Conservation (phyloP, 2,888 invertebrate species). For the Doris montereyensis region DNA sequence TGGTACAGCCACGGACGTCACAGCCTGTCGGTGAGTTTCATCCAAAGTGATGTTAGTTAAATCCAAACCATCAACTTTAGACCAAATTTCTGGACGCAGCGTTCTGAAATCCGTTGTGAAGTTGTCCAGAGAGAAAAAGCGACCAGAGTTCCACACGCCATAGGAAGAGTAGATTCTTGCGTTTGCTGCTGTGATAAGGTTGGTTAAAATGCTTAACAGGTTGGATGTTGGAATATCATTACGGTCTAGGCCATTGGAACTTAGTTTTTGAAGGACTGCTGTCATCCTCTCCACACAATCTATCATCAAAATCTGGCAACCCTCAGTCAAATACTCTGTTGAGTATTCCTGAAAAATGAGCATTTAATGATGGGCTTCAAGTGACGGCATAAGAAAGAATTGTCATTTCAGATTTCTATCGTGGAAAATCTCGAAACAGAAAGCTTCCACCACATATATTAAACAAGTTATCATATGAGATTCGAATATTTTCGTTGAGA, state of each 20-base stretch:
- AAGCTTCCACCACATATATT: too few relatives aligned
- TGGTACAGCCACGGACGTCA: conserved; percentile 47
- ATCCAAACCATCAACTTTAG: conserved; percentile 12
- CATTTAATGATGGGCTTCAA: too few relatives aligned
- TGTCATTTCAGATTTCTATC: too few relatives aligned
- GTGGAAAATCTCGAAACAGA: too few relatives aligned
- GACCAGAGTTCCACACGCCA: conserved; percentile 21
- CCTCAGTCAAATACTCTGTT: conserved; percentile 50
- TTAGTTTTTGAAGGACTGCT: conserved; percentile 42
- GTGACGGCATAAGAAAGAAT: too few relatives aligned
- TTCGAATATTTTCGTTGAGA: too few relatives aligned
- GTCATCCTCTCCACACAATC: conserved; percentile 47
- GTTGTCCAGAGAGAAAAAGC: conserved; percentile 32
- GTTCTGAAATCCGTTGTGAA: conserved; percentile 42
- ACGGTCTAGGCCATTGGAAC: conserved; percentile 48
- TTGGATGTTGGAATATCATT: conserved; percentile 48
- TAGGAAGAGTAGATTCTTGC: conserved; percentile 38
- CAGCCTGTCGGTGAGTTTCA: conserved; percentile 42
- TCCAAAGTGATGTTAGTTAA: conserved; percentile 30
- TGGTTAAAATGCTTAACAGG: conserved; percentile 48
- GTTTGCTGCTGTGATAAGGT: conserved; percentile 51
- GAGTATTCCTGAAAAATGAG: conserved; percentile 51
- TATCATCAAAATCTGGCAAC: conserved; percentile 47
- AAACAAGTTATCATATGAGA: too few relatives aligned
- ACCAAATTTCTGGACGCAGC: conserved; percentile 35